phyloP scores from a whole-genome alignment of 2,888 invertebrate genomes.

The Chrysodeixis includens region DNA sequence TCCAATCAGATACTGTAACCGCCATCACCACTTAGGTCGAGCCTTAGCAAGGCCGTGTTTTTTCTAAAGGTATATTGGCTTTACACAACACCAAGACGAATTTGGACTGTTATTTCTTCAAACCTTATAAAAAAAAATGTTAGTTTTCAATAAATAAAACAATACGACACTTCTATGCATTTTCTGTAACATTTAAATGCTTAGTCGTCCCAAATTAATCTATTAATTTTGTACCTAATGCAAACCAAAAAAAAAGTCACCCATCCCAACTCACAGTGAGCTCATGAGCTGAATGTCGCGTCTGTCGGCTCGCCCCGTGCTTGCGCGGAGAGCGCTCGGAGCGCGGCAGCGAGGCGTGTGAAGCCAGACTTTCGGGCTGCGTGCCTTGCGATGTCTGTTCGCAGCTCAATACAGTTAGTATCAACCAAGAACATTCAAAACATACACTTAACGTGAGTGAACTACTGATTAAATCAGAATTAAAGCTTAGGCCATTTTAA shows the following conservation, averaged over 20 bases:
- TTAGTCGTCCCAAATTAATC: neutral
- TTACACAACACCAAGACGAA: slow-evolving; percentile 7
- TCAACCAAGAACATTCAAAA: slow-evolving; percentile 13
- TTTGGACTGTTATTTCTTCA: slow-evolving; percentile 2
- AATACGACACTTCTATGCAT: neutral
- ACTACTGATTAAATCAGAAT: slow-evolving; percentile 15
- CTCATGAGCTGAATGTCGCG: slow-evolving; percentile 8
- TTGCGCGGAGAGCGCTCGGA: slow-evolving; percentile 7
- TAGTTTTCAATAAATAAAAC: neutral
- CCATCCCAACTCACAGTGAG: slow-evolving; percentile 6
- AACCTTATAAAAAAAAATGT: neutral
- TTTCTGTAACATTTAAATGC: neutral
- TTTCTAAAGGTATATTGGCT: neutral
- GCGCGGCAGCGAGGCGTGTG: slow-evolving; percentile 6
- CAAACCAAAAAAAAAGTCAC: slow-evolving; percentile 5
- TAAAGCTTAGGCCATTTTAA: slow-evolving; percentile 27
- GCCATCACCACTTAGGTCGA: neutral
- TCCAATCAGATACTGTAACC: neutral
- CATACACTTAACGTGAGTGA: slow-evolving; percentile 16
- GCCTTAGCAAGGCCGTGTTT: neutral
- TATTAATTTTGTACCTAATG: slow-evolving; percentile 3
- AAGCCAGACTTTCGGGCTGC: slow-evolving; percentile 9
- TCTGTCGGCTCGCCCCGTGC: slow-evolving; percentile 7
- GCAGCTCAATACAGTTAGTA: slow-evolving; percentile 8
- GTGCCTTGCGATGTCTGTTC: slow-evolving; percentile 9